Evolutionary conservation across 1,140 invertebrate genomes (phyloP), one percentile per base, ranked within the genome.

Genomic region (Drosophila hydei): DNA sequence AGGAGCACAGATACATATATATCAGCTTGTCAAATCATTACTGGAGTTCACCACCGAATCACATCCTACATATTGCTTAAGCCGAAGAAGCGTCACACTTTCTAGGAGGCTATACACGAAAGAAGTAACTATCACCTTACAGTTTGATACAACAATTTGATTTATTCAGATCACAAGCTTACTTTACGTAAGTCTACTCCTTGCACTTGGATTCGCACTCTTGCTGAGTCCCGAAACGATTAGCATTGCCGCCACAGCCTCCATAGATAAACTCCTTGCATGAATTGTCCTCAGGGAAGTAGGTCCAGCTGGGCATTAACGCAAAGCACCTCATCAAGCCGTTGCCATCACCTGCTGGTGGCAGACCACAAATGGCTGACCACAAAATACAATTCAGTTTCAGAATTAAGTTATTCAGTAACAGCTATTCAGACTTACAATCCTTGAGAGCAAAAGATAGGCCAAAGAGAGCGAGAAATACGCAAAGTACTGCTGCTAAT

Each of bases 201-300:
- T 40, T 6, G 43, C 72, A 78, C 9, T 9, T 59, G 8, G 47
- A 19, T 8, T 79, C 69, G 19, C 71, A 73, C 0, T 14, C 1
- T 8, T 16, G 5, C 16, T 25, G 4, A 1, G 42, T 38, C 0
- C 0, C 0, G 91, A 98, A 99, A 75, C 95, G 94, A 91, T 98
- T 97, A 48, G 94, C 94, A 90, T 98, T 99, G 33, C 97, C 97
- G 55, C 96, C 93, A 89, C 96, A 97, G 1, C 96, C 96, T 5
- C 95, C 94, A 79, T 95, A 96, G 11, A 94, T 92, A 73, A 96
- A 96, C 2, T 27, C 50, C 38, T 33, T 36, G n/a, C 9, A 7
- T 12, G 5, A 0, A 48, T 48, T 48, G 6, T 2, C n/a, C 0
- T 14, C 12, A 5, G 19, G 5, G 18, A 7, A 19, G 14, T 12